A percentile compares a stretch with the other conserved stretches of the same genome.
These are phyloP conservation scores for Drosophila nasuta DNA, from an alignment of 1,140 invertebrate species.

Conservation along the genomic window DNA sequence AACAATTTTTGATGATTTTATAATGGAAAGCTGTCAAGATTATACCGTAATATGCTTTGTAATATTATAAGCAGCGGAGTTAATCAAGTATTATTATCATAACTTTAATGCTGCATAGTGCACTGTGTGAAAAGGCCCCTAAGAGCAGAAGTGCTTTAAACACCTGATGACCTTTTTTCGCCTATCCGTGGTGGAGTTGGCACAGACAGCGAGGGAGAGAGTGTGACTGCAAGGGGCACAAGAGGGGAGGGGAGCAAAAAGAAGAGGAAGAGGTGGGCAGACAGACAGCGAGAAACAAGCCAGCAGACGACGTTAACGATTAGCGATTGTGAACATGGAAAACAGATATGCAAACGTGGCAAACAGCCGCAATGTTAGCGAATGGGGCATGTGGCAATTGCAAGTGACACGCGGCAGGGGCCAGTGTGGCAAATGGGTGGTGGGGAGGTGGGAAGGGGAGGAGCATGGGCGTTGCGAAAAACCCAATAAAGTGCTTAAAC, in stretches of 20 bases:
- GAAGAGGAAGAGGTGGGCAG: not conserved
- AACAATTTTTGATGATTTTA: no score
- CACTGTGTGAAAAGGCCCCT: not conserved
- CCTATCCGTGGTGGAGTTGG: not conserved
- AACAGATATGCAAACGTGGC: slow-evolving; percentile 80
- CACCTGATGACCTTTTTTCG: slow-evolving; percentile 1
- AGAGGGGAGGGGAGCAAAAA: not conserved
- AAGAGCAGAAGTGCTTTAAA: not conserved
- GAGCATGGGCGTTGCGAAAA: slow-evolving; percentile 28
- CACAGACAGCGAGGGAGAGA: not conserved
- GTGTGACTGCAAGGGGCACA: no score
- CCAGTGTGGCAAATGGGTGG: no score
- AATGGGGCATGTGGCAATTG: slow-evolving; percentile 14
- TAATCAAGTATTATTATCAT: no score
- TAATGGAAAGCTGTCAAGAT: no score
- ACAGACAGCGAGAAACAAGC: slow-evolving; percentile 12
- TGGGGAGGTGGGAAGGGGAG: not conserved
- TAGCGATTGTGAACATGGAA: slow-evolving; percentile 76
- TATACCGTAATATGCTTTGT: no score
- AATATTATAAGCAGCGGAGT: no score
- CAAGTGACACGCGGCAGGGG: not conserved
- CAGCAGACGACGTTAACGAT: slow-evolving; percentile 58
- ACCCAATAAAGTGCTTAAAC: slow-evolving; percentile 79
- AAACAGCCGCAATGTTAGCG: slow-evolving; percentile 63
- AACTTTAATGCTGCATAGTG: no score